A percentile compares a stretch with the other conserved stretches of the same genome.
phyloP scores from a whole-genome alignment of 2,113 vertebrate species.

The Boleophthalmus pectinirostris region DNA sequence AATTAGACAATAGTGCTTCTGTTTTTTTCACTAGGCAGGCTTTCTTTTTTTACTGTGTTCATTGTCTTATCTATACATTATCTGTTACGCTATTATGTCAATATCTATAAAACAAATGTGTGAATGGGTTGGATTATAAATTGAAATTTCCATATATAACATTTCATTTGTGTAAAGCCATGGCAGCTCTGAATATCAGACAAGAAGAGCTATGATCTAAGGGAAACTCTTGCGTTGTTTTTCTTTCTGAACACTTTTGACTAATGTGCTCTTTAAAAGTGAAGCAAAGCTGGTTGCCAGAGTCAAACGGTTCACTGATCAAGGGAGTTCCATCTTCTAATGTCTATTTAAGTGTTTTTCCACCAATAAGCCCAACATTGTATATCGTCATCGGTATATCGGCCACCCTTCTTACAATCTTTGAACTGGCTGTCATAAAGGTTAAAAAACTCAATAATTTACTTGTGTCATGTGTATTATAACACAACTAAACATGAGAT shows the following conservation, averaged over 20 bases:
- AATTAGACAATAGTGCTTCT: neutral
- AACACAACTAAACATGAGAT: constrained; percentile 58
- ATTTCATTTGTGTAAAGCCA: neutral
- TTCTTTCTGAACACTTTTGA: constrained; percentile 18
- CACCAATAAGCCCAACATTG: constrained; percentile 41
- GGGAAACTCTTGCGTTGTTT: neutral
- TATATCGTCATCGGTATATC: constrained; percentile 27
- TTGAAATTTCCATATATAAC: neutral
- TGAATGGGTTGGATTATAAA: neutral
- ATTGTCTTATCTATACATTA: neutral
- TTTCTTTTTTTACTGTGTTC: neutral
- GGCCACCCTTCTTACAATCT: constrained; percentile 51
- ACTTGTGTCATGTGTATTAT: constrained; percentile 59
- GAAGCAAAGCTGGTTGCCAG: constrained; percentile 1
- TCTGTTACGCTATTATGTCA: neutral
- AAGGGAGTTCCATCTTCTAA: constrained; percentile 21
- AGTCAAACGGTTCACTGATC: constrained; percentile 17
- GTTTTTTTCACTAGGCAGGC: neutral
- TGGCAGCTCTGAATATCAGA: constrained; percentile 6
- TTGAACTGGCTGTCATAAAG: constrained; percentile 56
- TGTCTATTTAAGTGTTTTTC: constrained; percentile 46
- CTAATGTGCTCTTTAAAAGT: constrained; percentile 16
- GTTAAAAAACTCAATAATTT: constrained; percentile 55
- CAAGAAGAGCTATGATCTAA: neutral
- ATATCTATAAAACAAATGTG: neutral